Base-by-base conservation (phyloP, 23 tunicate species). In the Clavelina lepadiformis region DNA sequence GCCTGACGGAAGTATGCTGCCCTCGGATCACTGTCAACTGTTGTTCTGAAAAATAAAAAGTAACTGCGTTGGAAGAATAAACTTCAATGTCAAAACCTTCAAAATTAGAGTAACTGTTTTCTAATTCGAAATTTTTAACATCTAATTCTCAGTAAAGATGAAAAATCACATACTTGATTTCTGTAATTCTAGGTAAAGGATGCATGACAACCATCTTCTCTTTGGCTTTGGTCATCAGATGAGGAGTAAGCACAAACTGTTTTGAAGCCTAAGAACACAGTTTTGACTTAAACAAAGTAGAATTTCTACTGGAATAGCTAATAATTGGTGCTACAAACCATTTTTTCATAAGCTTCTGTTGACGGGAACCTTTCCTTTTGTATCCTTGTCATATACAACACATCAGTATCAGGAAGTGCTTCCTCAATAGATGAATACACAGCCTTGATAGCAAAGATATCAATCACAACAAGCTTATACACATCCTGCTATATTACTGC, bases 1-100 rank as follows among this genome's bases (percentile, higher is more conserved):
- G 83, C 82, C 37, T 89, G 97, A 20, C 97, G 38, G 69, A 89
- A 89, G 61, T 89, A 89, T 3, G 97, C 89, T 20, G 97, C 97
- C 21, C 97, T 63, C 4, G 97, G 97, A 38, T 89, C 97, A 36
- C 88, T 80, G 78, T 89, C 97, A 19, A 89, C 97, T 7, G 97
- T 51, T 3, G 67, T n/a, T 18, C 73, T 77, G 82, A 19, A 58
- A 72, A 20, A 19, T 26, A 29, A 27, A 27, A 53, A 53, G 59
- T 13, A 21, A 57, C 30, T 27, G 63, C 28, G 21, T 57, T 31
- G 2, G 19, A 57, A 57, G 19, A 5, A 57, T 3, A 8, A 8
- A 41, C 49, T n/a, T n/a, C n/a, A n/a, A n/a, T n/a, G n/a, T n/a
- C n/a, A n/a, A n/a, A n/a, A n/a, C n/a, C n/a, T n/a, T n/a, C n/a